Evolutionary conservation across 2,888 invertebrate species (phyloP).

Genomic region (Callinectes sapidus): DNA sequence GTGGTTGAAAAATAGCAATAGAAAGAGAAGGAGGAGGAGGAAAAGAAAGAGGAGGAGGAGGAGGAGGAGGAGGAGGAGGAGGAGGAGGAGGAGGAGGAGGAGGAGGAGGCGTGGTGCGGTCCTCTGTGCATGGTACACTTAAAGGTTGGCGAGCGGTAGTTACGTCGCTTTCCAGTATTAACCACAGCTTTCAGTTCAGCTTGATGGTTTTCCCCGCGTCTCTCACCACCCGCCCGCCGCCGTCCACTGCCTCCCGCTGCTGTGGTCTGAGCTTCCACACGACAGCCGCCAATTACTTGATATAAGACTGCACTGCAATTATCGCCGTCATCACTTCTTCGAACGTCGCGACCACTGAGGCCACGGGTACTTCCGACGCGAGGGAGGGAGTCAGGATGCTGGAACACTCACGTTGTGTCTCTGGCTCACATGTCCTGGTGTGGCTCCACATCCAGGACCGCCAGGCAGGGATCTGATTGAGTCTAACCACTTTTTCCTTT

Average conservation of each 20-base stretch:
- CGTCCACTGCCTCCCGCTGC: background rate
- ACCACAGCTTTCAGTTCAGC: background rate
- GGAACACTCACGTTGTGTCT: background rate
- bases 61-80: background rate
- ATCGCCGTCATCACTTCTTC: background rate
- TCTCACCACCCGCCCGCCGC: background rate
- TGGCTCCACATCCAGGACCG: background rate
- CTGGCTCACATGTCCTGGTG: background rate
- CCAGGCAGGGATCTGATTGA: background rate
- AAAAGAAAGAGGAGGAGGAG: background rate
- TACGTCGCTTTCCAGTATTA: background rate
- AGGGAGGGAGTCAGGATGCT: no score
- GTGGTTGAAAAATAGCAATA: background rate
- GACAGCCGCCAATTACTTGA: background rate
- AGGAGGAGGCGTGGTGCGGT: background rate
- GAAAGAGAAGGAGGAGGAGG: background rate
- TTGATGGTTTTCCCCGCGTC: background rate
- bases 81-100: background rate
- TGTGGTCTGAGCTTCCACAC: background rate
- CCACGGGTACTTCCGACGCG: background rate
- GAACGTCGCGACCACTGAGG: background rate
- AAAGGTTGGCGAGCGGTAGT: background rate
- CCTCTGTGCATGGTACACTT: slow-evolving; percentile 5
- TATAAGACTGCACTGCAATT: background rate
- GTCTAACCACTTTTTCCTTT: background rate